Conservation (phyloP, 2,888 invertebrate genomes). For the Andrena marginata region DNA sequence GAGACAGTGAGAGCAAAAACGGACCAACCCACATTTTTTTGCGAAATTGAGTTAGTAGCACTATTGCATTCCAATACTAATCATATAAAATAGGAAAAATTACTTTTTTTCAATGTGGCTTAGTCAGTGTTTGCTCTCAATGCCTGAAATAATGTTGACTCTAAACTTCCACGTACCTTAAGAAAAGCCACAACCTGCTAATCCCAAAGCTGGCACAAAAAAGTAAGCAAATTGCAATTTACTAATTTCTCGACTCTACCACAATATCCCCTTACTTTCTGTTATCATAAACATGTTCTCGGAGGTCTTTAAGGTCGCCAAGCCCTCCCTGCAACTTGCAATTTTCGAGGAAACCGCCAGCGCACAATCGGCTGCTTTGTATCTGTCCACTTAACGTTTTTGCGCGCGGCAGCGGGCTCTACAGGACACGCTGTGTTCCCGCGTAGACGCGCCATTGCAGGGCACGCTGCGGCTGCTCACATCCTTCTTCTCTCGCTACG, state of each 20-base stretch:
- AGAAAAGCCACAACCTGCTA: too few species aligned
- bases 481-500: neutral
- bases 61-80: too few species aligned
- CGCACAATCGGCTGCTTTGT: constrained; percentile 52
- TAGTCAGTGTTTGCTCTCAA: too few species aligned
- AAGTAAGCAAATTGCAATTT: too few species aligned
- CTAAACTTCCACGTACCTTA: too few species aligned
- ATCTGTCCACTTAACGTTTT: constrained; percentile 45
- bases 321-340: constrained; percentile 10
- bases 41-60: too few species aligned
- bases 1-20: too few species aligned
- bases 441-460: neutral
- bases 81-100: too few species aligned
- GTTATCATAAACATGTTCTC: neutral
- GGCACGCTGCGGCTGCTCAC: neutral
- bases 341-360: constrained; percentile 36
- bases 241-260: neutral
- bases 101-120: too few species aligned
- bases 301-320: neutral
- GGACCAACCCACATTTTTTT: too few species aligned
- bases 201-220: too few species aligned
- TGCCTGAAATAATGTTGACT: too few species aligned
- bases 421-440: constrained; percentile 27
- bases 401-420: constrained; percentile 5
- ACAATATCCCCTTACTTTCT: neutral